phyloP scores from a whole-genome alignment of 2,797 vertebrate genomes.

The Selene dorsalis region DNA sequence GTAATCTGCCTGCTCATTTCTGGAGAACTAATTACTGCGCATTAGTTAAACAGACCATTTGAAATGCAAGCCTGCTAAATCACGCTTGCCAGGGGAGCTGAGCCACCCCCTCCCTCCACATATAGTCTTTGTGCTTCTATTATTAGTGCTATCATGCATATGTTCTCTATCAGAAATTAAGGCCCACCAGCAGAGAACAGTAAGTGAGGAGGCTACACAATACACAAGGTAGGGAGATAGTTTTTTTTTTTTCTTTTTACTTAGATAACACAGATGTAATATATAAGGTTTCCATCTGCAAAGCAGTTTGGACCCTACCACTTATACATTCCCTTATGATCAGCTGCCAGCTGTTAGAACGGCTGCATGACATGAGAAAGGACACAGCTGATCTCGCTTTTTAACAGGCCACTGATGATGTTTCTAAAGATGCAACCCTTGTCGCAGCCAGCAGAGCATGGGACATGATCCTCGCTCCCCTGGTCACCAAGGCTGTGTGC shows the following conservation, averaged over 20 bases:
- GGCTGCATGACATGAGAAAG: slow-evolving; percentile 35
- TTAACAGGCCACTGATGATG: slow-evolving; percentile 51
- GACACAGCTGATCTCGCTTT: slow-evolving; percentile 46
- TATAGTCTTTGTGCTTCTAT: slow-evolving; percentile 71
- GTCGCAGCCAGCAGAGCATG: slow-evolving; percentile 50
- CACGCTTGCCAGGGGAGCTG: slow-evolving; percentile 70
- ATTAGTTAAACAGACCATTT: slow-evolving; percentile 83
- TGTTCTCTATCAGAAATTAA: slow-evolving; percentile 71
- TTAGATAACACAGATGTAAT: background rate
- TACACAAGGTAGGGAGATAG: slow-evolving; percentile 27
- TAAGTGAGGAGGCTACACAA: slow-evolving; percentile 21
- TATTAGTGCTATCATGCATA: slow-evolving; percentile 78
- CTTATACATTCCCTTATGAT: slow-evolving; percentile 23
- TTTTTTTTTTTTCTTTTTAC: background rate
- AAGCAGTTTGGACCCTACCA: background rate
- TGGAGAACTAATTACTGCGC: slow-evolving; percentile 79
- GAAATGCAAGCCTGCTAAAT: slow-evolving; percentile 77
- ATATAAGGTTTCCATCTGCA: background rate
- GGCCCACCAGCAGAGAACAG: slow-evolving; percentile 60
- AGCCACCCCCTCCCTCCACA: slow-evolving; percentile 31
- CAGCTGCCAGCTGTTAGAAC: slow-evolving; percentile 50
- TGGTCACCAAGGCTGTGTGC: slow-evolving; percentile 34
- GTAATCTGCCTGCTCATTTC: slow-evolving; percentile 68
- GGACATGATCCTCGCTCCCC: slow-evolving; percentile 29
- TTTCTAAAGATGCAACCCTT: slow-evolving; percentile 42